Base-by-base conservation (phyloP, 2,113 vertebrate genomes). In the Ursus arctos region DNA sequence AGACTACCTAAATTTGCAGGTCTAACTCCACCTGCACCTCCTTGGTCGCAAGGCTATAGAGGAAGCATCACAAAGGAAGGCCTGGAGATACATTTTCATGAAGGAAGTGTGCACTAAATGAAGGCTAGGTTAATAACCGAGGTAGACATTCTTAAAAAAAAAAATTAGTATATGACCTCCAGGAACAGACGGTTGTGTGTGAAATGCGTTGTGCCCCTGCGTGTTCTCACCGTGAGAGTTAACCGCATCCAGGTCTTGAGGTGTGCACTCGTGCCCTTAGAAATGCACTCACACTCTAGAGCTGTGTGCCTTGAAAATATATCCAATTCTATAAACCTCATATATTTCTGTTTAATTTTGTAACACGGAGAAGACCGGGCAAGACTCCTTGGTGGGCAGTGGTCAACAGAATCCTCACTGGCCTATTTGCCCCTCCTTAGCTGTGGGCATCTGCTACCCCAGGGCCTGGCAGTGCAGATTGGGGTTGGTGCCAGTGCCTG, bases 401-500 rank as follows among this genome's bases (percentile, higher is more conserved):
- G 83, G 83, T 81, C 74, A 94, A 8, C 12, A 51, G 18, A 16
- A 26, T 51, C 87, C 65, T 67, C 53, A 9, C 40, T 40, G 79
- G 72, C 43, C 76, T 59, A 4, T 87, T 40, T 76, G 82, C 53
- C 33, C 19, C 63, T 88, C 65, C 69, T 91, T 84, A 95, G 77
- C 87, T 72, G 24, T 53, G 94, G 92, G 94, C 84, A 98, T 88
- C 96, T 96, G 87, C 49, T 85, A 63, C 77, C 88, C 96, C 65
- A 49, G 74, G 80, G 59, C 59, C 95, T 97, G 95, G 97, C 71
- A 91, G 43, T 31, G 21, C 69, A 53, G 36, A 14, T 10, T 57
- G n/a, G 65, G 65, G 90, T 53, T 67, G 47, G 59, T 97, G 96
- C 95, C 97, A 98, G 85, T 2, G 31, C 95, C 94, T 57, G 33